A percentile compares a stretch with the other conserved stretches of the same genome.
phyloP scores from a whole-genome alignment of 2,888 invertebrate genomes.

The Callyntrura sp. region DNA sequence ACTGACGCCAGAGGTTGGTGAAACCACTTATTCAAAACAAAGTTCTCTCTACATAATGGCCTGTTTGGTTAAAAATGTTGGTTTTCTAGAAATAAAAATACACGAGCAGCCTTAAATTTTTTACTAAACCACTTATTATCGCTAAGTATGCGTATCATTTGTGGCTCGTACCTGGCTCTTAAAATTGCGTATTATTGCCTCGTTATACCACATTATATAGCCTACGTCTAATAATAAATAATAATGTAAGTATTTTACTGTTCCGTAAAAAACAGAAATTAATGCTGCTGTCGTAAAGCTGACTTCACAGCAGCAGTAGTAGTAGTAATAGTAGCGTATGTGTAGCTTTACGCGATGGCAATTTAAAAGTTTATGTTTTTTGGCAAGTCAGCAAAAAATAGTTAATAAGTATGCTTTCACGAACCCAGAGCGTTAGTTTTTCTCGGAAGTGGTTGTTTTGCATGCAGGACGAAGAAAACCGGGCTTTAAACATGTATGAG shows the following conservation, averaged over 20 bases:
- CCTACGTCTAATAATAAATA: slow-evolving; percentile 13
- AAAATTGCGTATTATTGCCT: slow-evolving; percentile 47
- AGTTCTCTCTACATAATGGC: neutral
- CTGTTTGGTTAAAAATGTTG: slow-evolving; percentile 39
- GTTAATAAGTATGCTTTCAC: slow-evolving; percentile 38
- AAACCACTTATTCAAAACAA: slow-evolving; percentile 41
- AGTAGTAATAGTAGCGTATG: slow-evolving; percentile 5
- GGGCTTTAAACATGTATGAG: slow-evolving; percentile 43
- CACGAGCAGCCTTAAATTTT: slow-evolving; percentile 50
- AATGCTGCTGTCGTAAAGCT: neutral
- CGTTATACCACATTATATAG: neutral
- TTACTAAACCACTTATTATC: slow-evolving; percentile 59
- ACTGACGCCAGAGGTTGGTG: slow-evolving; percentile 4
- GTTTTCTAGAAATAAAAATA: slow-evolving; percentile 47
- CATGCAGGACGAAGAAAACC: slow-evolving; percentile 32
- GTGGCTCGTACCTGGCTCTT: slow-evolving; percentile 54
- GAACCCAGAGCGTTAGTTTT: slow-evolving; percentile 13
- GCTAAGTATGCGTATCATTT: slow-evolving; percentile 47
- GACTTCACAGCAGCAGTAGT: neutral
- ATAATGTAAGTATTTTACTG: slow-evolving; percentile 9
- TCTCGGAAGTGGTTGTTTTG: slow-evolving; percentile 33
- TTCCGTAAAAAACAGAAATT: neutral
- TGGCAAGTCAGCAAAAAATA: slow-evolving; percentile 47
- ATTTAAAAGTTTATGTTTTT: slow-evolving; percentile 54
- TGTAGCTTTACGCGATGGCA: slow-evolving; percentile 24